phyloP scores from a whole-genome alignment of 2,113 vertebrate species.

The Aldabrachelys gigantea region DNA sequence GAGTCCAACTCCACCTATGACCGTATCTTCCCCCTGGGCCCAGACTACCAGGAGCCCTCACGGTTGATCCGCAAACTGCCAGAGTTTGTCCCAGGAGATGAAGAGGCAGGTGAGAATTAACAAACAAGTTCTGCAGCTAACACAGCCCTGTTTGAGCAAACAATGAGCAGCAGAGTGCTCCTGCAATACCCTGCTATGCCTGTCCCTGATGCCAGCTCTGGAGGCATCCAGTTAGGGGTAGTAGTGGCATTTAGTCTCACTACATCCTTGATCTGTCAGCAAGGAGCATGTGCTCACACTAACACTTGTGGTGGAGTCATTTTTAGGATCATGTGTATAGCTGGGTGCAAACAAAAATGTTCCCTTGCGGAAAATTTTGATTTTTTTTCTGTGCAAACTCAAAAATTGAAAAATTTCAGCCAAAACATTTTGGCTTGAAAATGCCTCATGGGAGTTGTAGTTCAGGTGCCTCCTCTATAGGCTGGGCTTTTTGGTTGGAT shows the following conservation, averaged over 20 bases:
- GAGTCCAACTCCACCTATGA: conserved; percentile 93
- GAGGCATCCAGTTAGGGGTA: background rate
- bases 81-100: conserved; percentile 85
- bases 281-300: background rate
- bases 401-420: background rate
- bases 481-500: background rate
- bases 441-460: background rate
- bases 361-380: background rate
- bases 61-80: conserved; percentile 91
- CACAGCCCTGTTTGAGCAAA: background rate
- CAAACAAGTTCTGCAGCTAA: fast-evolving
- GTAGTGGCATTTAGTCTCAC: background rate
- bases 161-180: fast-evolving
- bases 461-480: background rate
- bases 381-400: background rate
- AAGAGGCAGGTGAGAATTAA: conserved; percentile 83
- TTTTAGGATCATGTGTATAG: background rate
- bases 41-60: conserved; percentile 96
- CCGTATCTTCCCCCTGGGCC: conserved; percentile 93
- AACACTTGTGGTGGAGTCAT: background rate
- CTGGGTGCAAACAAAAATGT: background rate
- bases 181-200: background rate
- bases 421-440: background rate
- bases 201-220: too few relatives aligned
- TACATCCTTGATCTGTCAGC: too few relatives aligned